Conservation (phyloP, 1,140 invertebrate species). For the Limonius californicus region DNA sequence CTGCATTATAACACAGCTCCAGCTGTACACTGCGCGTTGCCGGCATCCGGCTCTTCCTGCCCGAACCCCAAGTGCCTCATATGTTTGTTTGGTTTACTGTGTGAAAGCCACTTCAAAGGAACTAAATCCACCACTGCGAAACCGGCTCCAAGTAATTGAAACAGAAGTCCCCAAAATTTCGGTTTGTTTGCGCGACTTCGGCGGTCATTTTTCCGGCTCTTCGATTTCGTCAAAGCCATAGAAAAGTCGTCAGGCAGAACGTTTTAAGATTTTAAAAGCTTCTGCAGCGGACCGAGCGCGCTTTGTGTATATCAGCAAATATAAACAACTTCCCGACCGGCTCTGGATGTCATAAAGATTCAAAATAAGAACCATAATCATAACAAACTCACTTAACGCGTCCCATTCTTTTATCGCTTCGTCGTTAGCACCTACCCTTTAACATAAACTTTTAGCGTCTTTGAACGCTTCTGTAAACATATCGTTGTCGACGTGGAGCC, state of each 20-base stretch:
- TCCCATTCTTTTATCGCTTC: slow-evolving; percentile 8
- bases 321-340: too few relatives aligned
- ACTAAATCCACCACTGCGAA: background rate
- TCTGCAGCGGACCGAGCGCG: too few relatives aligned
- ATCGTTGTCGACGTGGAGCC: background rate
- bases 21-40: background rate
- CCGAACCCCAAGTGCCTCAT: background rate
- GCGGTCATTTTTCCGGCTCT: too few relatives aligned
- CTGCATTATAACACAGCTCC: background rate
- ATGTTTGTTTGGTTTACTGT: background rate
- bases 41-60: background rate
- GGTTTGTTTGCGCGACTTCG: too few relatives aligned
- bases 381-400: slow-evolving; percentile 3
- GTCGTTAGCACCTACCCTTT: slow-evolving; percentile 7
- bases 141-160: background rate
- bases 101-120: background rate
- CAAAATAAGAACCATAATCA: slow-evolving; percentile 8
- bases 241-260: too few relatives aligned
- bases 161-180: background rate
- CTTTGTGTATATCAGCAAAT: too few relatives aligned
- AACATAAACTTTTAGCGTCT: slow-evolving; percentile 14
- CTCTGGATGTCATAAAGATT: background rate
- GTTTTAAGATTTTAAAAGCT: too few relatives aligned
- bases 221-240: too few relatives aligned
- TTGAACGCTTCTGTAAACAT: slow-evolving; percentile 8